Evolutionary conservation across 2,888 invertebrate genomes (phyloP).

Genomic region (Drosophila paucipuncta): DNA sequence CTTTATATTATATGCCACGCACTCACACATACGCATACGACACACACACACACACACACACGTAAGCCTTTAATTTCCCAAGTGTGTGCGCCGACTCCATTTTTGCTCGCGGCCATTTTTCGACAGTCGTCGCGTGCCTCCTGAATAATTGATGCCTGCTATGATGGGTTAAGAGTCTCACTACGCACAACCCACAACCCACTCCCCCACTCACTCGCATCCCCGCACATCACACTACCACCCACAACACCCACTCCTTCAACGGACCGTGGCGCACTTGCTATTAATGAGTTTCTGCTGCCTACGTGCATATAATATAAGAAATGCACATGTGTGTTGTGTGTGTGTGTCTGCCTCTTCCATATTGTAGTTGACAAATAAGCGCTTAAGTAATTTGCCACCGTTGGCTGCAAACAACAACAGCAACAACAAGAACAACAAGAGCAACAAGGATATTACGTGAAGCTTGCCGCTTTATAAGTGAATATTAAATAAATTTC

Average conservation of each 20-base stretch:
- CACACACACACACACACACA: conserved; percentile 17
- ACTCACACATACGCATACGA: conserved; percentile 10
- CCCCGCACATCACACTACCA: background rate
- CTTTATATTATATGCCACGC: conserved; percentile 35
- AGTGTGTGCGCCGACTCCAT: conserved; percentile 52
- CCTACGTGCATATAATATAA: conserved; percentile 62
- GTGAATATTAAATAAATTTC: conserved; percentile 80
- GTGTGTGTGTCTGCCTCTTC: conserved; percentile 34
- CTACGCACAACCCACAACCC: background rate
- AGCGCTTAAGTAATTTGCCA: conserved; percentile 78
- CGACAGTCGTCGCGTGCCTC: conserved; percentile 62
- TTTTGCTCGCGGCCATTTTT: conserved; percentile 70
- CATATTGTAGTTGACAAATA: conserved; percentile 74
- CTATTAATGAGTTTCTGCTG: conserved; percentile 74
- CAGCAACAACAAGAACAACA: conserved; percentile 35
- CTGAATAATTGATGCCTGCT: conserved; percentile 70
- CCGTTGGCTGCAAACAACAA: conserved; percentile 48
- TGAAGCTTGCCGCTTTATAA: conserved; percentile 59
- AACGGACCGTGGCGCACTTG: conserved; percentile 41
- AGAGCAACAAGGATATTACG: conserved; percentile 23
- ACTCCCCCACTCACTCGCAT: background rate
- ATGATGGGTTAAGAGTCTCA: conserved; percentile 59
- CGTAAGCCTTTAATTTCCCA: conserved; percentile 63
- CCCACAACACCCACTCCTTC: background rate
- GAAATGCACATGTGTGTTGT: conserved; percentile 15